Evolutionary conservation across 2,888 invertebrate genomes (phyloP).

Genomic region (Micoletzkya japonica): DNA sequence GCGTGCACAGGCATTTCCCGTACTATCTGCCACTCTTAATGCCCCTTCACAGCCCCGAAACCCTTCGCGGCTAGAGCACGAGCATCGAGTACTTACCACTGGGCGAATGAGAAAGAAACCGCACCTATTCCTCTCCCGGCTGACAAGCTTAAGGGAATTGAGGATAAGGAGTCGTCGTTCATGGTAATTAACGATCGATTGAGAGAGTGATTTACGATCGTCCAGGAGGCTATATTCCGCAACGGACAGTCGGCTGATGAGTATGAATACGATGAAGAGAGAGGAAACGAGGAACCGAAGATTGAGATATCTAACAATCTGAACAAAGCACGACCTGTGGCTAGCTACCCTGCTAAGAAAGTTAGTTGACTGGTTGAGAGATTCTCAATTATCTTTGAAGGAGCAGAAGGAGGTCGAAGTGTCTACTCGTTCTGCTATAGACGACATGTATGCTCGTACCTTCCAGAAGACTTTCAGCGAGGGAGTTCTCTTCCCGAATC

Average conservation of each 20-base stretch:
- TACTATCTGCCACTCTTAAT: not conserved
- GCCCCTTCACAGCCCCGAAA: not conserved
- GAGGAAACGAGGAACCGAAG: not conserved
- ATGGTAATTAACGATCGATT: not conserved
- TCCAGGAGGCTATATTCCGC: slow-evolving; percentile 16
- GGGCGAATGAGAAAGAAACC: slow-evolving; percentile 19
- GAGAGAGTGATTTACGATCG: not conserved
- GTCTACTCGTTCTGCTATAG: not conserved
- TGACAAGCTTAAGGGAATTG: slow-evolving; percentile 2
- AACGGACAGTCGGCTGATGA: not conserved
- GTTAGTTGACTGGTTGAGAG: not conserved
- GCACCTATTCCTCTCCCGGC: slow-evolving; percentile 13
- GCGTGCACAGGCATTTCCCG: slow-evolving; percentile 6
- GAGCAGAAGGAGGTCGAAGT: not conserved
- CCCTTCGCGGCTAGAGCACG: slow-evolving; percentile 7
- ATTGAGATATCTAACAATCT: not conserved
- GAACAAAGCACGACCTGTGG: not conserved
- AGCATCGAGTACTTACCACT: slow-evolving; percentile 11
- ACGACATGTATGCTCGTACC: slow-evolving; percentile 19
- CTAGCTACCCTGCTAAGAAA: not conserved
- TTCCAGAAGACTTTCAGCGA: slow-evolving; percentile 26
- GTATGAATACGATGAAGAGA: slow-evolving; percentile 27
- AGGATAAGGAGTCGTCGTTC: slow-evolving; percentile 16
- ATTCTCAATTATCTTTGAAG: not conserved
- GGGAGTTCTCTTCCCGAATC: slow-evolving; percentile 26